Conservation (phyloP, 2,888 invertebrate genomes). For the Lithophane socia region DNA sequence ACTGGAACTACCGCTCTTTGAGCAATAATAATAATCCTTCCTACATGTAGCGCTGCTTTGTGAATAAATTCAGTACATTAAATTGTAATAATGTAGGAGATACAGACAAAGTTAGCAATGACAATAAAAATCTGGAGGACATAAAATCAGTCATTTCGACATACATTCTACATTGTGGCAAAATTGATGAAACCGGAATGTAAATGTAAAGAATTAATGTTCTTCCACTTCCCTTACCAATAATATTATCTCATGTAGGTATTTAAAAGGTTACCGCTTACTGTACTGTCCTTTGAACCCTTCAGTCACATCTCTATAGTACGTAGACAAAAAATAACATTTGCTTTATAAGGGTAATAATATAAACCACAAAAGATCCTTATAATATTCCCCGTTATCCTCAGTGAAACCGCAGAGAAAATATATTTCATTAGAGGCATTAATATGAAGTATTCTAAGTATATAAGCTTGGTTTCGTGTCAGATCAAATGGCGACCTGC, state of each 20-base stretch:
- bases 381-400: constrained; percentile 71
- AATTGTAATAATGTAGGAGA: constrained; percentile 8
- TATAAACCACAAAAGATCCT: constrained; percentile 65
- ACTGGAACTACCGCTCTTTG: constrained; percentile 20
- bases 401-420: constrained; percentile 69
- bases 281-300: constrained; percentile 36
- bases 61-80: constrained; percentile 34
- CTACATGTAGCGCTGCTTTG: constrained; percentile 24
- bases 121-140: constrained; percentile 30
- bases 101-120: constrained; percentile 29
- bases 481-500: constrained; percentile 84
- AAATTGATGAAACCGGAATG: constrained; percentile 25
- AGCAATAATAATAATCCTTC: constrained; percentile 43
- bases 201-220: constrained; percentile 9
- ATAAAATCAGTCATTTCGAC: constrained; percentile 37
- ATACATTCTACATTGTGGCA: constrained; percentile 27
- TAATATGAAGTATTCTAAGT: constrained; percentile 79
- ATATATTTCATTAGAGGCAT: constrained; percentile 79
- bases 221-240: constrained; percentile 12
- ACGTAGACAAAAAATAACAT: constrained; percentile 45
- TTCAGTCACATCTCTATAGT: constrained; percentile 34
- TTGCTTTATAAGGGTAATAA: constrained; percentile 52
- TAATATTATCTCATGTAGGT: constrained; percentile 35
- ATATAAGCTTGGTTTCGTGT: constrained; percentile 74
- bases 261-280: constrained; percentile 44